Evolutionary conservation across 2,888 invertebrate genomes (phyloP), one percentile per base, ranked within the genome.

Genomic region (Lepidonotus clava): DNA sequence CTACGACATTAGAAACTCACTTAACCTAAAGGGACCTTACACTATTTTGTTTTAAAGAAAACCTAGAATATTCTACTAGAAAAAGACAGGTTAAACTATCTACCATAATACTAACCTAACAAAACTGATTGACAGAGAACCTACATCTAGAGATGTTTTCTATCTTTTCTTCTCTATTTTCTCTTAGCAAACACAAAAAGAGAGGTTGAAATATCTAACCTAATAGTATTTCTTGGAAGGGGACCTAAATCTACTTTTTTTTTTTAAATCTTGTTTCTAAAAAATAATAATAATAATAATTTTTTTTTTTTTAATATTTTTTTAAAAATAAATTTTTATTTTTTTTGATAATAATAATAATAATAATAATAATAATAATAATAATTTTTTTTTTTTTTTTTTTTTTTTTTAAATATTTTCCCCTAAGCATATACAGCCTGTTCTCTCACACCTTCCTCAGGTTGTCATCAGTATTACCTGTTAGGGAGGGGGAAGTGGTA

Each of bases 401-500:
- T 24, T 66, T 8, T n/a, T n/a, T 8, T 6, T 6, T 18, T 66
- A 66, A n/a, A n/a, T n/a, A n/a, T n/a, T 51, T 51, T 51, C 51
- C 51, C 51, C 18, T 18, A 18, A 14, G 14, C 51, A 11, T 51
- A 11, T 18, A 11, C 51, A 51, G 51, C 51, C 18, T 51, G 14
- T 51, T 24, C 66, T 21, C 18, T 66, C 8, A 24, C 66, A 66
- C 11, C 66, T 24, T 6, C 34, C 38, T 11, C 8, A 14, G n/a
- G 38, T 11, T 36, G n/a, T n/a, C n/a, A n/a, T n/a, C n/a, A n/a
- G n/a, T n/a, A 41, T 85, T 88, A 91, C 91, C 90, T 91, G 89
- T 87, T 90, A 89, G 83, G 89, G 87, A 14, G 90, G 90, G 14
- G 90, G 91, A 89, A 11, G 88, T 71, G 66, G 89, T 88, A 14